phyloP scores from a whole-genome alignment of 2,888 invertebrate species.

The Orchesellides sinensis region DNA sequence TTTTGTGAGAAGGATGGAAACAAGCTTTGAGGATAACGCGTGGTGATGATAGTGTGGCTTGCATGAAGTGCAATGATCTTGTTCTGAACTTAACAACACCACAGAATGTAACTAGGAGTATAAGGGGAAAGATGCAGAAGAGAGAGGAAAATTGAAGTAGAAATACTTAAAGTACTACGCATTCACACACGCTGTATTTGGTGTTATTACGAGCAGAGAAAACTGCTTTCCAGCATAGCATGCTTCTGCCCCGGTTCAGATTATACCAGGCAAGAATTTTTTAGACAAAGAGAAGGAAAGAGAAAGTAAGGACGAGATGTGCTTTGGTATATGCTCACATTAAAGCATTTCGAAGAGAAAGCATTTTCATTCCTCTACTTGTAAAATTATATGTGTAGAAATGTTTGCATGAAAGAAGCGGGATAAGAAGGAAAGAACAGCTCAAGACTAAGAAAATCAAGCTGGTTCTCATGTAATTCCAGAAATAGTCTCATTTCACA shows the following conservation, averaged over 20 bases:
- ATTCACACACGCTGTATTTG: too few species aligned
- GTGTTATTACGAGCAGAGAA: too few species aligned
- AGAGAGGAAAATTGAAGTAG: not conserved
- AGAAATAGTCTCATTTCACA: constrained; percentile 11
- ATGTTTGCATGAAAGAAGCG: not conserved
- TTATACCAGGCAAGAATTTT: not conserved
- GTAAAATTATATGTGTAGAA: too few species aligned
- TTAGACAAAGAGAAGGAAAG: constrained; percentile 10
- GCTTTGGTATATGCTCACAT: not conserved
- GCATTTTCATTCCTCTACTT: too few species aligned
- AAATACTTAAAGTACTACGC: too few species aligned
- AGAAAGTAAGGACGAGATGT: constrained; percentile 9
- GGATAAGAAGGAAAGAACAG: not conserved
- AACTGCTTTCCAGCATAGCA: not conserved
- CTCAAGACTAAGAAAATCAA: not conserved
- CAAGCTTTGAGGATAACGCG: too few species aligned
- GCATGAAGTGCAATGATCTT: not conserved
- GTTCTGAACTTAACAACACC: not conserved
- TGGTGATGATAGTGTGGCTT: not conserved
- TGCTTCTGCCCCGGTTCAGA: not conserved
- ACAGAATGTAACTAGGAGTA: not conserved
- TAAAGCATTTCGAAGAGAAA: not conserved
- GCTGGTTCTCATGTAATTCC: not conserved
- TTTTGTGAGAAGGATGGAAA: not conserved
- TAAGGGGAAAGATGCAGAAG: not conserved